Conservation (phyloP, 2,113 vertebrate genomes). For the Chiloscyllium plagiosum region DNA sequence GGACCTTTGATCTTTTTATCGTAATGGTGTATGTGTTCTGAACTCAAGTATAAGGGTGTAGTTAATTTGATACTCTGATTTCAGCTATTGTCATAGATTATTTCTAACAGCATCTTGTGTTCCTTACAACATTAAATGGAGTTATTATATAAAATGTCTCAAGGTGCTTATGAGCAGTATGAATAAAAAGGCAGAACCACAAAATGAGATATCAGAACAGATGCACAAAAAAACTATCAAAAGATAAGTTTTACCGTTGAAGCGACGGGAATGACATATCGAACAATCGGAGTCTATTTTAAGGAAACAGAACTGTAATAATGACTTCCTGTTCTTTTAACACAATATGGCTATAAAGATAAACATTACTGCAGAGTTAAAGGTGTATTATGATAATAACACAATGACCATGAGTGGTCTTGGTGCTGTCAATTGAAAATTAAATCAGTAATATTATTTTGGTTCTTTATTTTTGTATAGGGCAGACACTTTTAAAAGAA, state of each 20-base stretch:
- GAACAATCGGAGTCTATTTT: background rate
- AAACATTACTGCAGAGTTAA: background rate
- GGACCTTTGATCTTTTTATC: background rate
- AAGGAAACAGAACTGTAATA: background rate
- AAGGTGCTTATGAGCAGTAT: background rate
- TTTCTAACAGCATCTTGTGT: background rate
- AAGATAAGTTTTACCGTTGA: background rate
- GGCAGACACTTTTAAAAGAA: background rate
- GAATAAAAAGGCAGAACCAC: background rate
- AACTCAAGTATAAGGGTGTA: background rate
- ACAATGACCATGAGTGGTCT: background rate
- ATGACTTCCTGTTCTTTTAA: background rate
- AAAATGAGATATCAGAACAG: too few relatives aligned
- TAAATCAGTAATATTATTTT: background rate
- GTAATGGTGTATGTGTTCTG: background rate
- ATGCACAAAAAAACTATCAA: background rate
- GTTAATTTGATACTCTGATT: background rate
- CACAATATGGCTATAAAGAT: background rate
- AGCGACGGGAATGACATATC: background rate
- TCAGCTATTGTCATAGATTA: background rate
- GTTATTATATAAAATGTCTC: background rate
- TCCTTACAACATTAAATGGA: background rate
- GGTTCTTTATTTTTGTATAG: background rate
- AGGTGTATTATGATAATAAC: background rate
- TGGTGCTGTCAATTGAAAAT: background rate